A percentile compares a stretch with the other conserved stretches of the same genome.
Evolutionary conservation across 2,888 invertebrate species (phyloP).

Genomic region (Eristalinus sepulchralis): DNA sequence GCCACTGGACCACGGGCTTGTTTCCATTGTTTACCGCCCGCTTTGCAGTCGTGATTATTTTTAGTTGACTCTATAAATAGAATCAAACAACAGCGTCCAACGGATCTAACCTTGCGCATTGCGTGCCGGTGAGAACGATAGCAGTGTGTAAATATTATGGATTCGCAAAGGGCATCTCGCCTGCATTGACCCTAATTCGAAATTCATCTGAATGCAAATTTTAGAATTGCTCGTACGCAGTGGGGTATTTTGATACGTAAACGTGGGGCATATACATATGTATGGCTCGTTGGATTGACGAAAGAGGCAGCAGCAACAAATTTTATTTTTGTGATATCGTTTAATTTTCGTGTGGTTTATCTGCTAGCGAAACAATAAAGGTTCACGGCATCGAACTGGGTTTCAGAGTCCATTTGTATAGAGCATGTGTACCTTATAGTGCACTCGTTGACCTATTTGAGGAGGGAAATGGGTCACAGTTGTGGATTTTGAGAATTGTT

Average conservation of each 20-base stretch:
- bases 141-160: constrained; percentile 44
- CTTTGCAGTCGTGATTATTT: constrained; percentile 32
- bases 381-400: constrained; percentile 3
- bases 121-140: not conserved
- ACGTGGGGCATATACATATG: not conserved
- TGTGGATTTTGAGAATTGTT: not conserved
- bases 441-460: not conserved
- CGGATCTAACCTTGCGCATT: constrained; percentile 43
- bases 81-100: constrained; percentile 3
- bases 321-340: not conserved
- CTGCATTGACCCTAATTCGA: constrained; percentile 68
- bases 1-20: constrained; percentile 50
- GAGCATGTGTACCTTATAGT: not conserved
- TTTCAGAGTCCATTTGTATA: not conserved
- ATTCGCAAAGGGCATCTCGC: constrained; percentile 58
- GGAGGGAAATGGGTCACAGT: not conserved
- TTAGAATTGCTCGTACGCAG: constrained; percentile 19
- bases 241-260: constrained; percentile 6
- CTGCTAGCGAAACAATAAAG: not conserved
- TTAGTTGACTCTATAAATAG: constrained; percentile 56
- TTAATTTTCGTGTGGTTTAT: not conserved
- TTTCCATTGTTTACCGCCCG: constrained; percentile 40
- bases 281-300: not conserved
- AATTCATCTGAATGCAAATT: constrained; percentile 62
- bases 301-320: not conserved